These are phyloP conservation scores for Polyploca ridens DNA, from an alignment of 2,888 invertebrate species.

Conservation along the genomic window DNA sequence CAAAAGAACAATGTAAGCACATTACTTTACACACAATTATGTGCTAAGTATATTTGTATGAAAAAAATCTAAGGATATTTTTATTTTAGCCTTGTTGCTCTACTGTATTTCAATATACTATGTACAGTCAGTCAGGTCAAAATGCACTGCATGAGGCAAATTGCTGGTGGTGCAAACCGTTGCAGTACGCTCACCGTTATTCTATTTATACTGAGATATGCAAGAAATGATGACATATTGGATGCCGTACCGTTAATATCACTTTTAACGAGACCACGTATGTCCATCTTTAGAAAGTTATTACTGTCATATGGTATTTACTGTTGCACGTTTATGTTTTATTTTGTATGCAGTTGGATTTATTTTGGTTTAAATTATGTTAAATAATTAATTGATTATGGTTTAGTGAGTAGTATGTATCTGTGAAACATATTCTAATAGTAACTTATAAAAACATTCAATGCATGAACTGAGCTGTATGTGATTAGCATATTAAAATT, in stretches of 20 bases:
- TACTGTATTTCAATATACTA: neutral
- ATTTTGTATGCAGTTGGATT: neutral
- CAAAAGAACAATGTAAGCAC: no score
- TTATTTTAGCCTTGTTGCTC: no score
- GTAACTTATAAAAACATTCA: no score
- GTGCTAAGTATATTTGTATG: no score
- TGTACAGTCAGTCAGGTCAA: neutral
- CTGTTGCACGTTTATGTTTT: neutral
- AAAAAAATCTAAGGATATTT: no score
- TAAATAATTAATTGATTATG: no score
- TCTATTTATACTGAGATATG: constrained; percentile 5
- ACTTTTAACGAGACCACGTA: constrained; percentile 13
- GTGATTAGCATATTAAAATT: no score
- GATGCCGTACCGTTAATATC: constrained; percentile 1
- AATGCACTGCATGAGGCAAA: neutral
- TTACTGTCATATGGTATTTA: neutral
- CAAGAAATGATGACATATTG: constrained; percentile 14
- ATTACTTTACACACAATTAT: no score
- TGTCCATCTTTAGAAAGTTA: neutral
- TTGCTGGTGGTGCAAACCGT: neutral
- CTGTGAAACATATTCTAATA: no score
- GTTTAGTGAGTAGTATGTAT: no score
- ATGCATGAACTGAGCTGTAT: no score
- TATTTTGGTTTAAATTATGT: no score
- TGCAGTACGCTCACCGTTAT: neutral